phyloP scores from a whole-genome alignment of 2,113 vertebrate genomes.

The Falco punctatus region DNA sequence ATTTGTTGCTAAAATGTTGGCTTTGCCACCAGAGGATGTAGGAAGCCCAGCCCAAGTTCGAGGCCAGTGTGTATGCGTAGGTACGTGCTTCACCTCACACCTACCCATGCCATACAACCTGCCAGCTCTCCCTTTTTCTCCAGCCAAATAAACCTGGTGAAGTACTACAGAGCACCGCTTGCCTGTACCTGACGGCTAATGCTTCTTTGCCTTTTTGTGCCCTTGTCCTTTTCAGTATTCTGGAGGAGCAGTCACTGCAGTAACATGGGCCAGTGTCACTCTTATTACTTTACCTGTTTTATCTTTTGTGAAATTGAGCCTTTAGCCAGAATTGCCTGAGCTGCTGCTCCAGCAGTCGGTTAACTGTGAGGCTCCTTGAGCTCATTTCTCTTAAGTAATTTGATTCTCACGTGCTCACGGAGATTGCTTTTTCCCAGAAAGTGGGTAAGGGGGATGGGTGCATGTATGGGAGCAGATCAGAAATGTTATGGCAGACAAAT shows the following conservation, averaged over 20 bases:
- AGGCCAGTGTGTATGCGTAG: background rate
- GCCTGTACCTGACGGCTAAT: background rate
- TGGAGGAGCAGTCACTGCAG: constrained; percentile 50
- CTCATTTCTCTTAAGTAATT: constrained; percentile 80
- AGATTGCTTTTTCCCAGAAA: constrained; percentile 70
- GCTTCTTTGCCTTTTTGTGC: background rate
- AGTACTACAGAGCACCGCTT: background rate
- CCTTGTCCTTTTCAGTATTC: constrained; percentile 73
- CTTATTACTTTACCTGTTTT: constrained; percentile 78
- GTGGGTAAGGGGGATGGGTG: background rate
- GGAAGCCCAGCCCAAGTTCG: background rate
- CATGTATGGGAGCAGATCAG: background rate
- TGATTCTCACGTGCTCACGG: constrained; percentile 72
- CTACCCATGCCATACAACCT: fast-evolving
- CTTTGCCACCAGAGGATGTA: background rate
- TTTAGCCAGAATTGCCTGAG: constrained; percentile 75
- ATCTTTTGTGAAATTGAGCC: constrained; percentile 80
- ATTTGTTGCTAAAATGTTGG: background rate
- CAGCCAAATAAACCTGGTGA: background rate
- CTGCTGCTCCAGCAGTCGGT: constrained; percentile 74
- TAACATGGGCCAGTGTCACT: constrained; percentile 67
- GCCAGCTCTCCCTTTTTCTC: background rate
- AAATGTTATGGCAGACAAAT: background rate
- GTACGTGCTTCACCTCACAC: background rate
- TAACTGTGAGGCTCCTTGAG: constrained; percentile 72